Percentiles rank a stretch among this genome's conserved stretches.
Conservation (phyloP, 64 coral and sea anemone genomes). For the Anthopleura sola region DNA sequence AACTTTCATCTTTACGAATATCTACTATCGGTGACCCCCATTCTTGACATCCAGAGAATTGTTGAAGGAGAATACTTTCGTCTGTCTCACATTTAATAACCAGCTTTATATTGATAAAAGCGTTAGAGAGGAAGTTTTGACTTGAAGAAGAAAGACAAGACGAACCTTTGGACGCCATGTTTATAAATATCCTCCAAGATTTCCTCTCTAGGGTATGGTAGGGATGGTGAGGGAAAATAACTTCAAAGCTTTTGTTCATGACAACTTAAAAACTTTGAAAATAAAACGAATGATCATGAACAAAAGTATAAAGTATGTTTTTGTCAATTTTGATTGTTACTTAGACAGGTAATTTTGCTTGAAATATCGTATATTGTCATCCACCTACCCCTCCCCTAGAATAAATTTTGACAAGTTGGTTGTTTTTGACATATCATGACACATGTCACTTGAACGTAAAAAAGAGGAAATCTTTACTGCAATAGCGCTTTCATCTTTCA, state of each 20-base stretch:
- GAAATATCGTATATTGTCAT: not conserved
- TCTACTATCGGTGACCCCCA: slow-evolving; percentile 37
- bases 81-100: slow-evolving; percentile 32
- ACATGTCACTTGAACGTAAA: not conserved
- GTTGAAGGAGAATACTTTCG: slow-evolving; percentile 36
- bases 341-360: not conserved
- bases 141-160: not conserved
- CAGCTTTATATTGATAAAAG: slow-evolving; percentile 23
- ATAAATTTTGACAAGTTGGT: not conserved
- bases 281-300: not conserved
- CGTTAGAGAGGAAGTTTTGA: not conserved
- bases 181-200: not conserved
- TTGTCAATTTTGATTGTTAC: not conserved
- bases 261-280: not conserved
- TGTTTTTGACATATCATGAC: not conserved
- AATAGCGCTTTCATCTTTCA: not conserved
- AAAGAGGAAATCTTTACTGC: not conserved
- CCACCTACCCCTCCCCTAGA: not conserved
- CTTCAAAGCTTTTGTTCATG: not conserved
- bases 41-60: slow-evolving; percentile 1
- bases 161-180: slow-evolving; percentile 26
- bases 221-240: not conserved
- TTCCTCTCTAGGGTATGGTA: not conserved
- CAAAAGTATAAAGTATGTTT: not conserved
- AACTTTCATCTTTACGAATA: slow-evolving; percentile 27